Base-by-base conservation (phyloP, 2,888 invertebrate species). In the Onchidella celtica region DNA sequence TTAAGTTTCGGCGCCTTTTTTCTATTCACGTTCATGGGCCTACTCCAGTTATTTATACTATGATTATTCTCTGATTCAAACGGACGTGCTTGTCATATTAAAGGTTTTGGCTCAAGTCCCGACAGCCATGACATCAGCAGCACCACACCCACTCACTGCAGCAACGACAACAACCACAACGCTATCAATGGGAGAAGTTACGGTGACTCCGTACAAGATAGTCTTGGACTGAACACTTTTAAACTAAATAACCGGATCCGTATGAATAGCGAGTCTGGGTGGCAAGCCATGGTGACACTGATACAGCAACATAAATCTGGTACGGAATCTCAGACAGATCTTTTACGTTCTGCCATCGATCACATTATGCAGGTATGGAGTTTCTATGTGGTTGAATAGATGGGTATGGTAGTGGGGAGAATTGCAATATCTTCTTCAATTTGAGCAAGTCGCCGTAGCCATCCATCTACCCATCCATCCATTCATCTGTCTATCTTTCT, bases 301-400 rank as follows among this genome's bases (percentile, higher is more conserved):
- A 32, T 72, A n/a, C 57, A 57, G 34, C 72, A 72, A n/a, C 3
- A 32, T 9, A 57, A 47, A n/a, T 24, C 6, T 21, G n/a, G 69
- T 6, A 47, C 29, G 1, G 47, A 69, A n/a, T 21, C 24, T 1
- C 47, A 69, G 40, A 47, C 47, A 21, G 29, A 17, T 47, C 69
- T 69, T 24, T 40, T 47, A 3, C 21, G 55, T 17, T 69, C 47
- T 4, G 69, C 69, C 24, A 29, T 69, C 29, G 69, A 69, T 47
- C 69, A 69, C 21, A 40, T 69, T 17, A 47, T 69, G 29, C 40
- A 47, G 69, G 69, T 69, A 79, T n/a, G n/a, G n/a, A n/a, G n/a
- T n/a, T n/a, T n/a, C n/a, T n/a, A n/a, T n/a, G n/a, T n/a, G n/a
- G n/a, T n/a, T n/a, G n/a, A n/a, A n/a, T n/a, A n/a, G n/a, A n/a